Conservation (phyloP, 2,797 vertebrate genomes). For the Glossophaga mutica region DNA sequence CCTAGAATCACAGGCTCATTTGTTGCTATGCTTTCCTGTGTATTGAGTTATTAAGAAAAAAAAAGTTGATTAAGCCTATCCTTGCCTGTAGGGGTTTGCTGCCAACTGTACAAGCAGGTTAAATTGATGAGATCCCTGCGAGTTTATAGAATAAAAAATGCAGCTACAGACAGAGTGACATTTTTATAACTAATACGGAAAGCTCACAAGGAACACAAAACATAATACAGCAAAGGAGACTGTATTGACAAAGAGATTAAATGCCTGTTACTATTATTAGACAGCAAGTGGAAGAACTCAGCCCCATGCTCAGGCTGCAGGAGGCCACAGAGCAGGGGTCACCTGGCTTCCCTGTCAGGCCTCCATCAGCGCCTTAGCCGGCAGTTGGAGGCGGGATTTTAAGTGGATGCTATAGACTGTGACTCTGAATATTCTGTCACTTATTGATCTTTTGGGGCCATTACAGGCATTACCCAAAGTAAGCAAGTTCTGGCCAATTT, state of each 20-base stretch:
- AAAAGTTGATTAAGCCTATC: conserved; percentile 35
- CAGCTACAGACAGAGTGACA: conserved; percentile 13
- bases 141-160: conserved; percentile 11
- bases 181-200: conserved; percentile 51
- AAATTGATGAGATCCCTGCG: conserved; percentile 38
- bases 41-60: conserved; percentile 15
- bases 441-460: neutral
- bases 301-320: neutral
- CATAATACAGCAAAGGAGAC: conserved; percentile 40
- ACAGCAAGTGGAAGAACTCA: neutral
- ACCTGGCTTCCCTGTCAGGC: neutral
- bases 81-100: neutral
- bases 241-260: conserved; percentile 12
- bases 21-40: neutral
- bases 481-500: neutral
- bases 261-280: neutral
- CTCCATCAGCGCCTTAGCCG: neutral
- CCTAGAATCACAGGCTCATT: neutral
- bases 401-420: neutral
- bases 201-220: conserved; percentile 12
- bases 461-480: neutral
- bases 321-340: neutral
- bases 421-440: neutral
- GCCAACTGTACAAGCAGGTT: neutral
- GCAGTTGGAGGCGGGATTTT: neutral